A percentile compares a stretch with the other conserved stretches of the same genome.
phyloP scores from a whole-genome alignment of 2,797 vertebrate genomes.

The Thalassophryne amazonica region DNA sequence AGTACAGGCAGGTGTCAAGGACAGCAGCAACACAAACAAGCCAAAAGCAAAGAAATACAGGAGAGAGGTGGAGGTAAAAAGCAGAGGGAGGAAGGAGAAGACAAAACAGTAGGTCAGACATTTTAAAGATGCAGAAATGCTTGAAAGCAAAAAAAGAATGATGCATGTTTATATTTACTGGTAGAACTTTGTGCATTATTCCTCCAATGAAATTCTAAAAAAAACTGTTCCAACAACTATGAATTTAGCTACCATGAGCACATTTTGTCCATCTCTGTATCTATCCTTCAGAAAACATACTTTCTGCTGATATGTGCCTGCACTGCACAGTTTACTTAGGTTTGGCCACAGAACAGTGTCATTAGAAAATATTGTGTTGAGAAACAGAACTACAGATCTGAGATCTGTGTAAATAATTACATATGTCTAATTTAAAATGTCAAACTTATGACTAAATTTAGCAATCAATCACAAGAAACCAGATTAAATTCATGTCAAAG shows the following conservation, averaged over 20 bases:
- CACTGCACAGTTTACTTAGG: conserved; percentile 22
- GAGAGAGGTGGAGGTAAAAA: conserved; percentile 43
- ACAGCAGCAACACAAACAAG: conserved; percentile 56
- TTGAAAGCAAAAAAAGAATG: conserved; percentile 42
- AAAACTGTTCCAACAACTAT: conserved; percentile 30
- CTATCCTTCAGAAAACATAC: conserved; percentile 27
- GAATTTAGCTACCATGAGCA: conserved; percentile 26
- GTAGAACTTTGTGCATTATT: conserved; percentile 22
- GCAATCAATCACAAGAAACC: conserved; percentile 9
- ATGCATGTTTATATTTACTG: conserved; percentile 17
- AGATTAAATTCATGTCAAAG: background rate
- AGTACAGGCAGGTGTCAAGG: conserved; percentile 60
- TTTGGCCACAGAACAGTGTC: conserved; percentile 19
- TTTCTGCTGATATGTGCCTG: too few species aligned
- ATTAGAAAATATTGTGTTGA: conserved; percentile 20
- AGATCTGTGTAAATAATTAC: conserved; percentile 7
- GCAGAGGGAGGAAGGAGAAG: conserved; percentile 61
- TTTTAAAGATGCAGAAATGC: conserved; percentile 50
- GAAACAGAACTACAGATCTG: conserved; percentile 25
- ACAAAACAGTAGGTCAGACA: conserved; percentile 49
- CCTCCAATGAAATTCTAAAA: conserved; percentile 15
- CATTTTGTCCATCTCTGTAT: conserved; percentile 39
- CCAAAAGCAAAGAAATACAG: conserved; percentile 39
- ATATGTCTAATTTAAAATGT: conserved; percentile 1
- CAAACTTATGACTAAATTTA: background rate